Evolutionary conservation across 2,888 invertebrate species (phyloP), one percentile per base, ranked within the genome.

Genomic region (Bombylius discolor): DNA sequence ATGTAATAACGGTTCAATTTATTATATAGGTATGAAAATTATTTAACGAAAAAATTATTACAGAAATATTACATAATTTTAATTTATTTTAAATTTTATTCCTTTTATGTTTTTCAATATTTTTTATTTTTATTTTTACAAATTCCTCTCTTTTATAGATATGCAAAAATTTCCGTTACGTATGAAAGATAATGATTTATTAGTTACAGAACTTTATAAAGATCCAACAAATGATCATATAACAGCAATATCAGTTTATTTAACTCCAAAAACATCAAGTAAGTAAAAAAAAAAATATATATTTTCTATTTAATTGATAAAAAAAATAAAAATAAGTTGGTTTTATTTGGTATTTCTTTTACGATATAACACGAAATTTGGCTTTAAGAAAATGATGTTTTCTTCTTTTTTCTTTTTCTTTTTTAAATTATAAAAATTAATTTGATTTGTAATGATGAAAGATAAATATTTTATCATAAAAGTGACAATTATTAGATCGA

Each of bases 261-360:
- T 98, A 39, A 97, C 98, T n/a, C 97, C 97, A 13, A 98, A 98
- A 80, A 97, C 97, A 59, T 96, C 97, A 62, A 96, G 95, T 95
- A 79, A 84, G 87, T 81, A 31, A 7, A 51, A 42, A 23, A 23
- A 23, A 23, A 23, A 23, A 23, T 3, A 23, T 36, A 31, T 13
- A 32, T 33, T 52, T 45, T 23, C 23, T 23, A 23, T 23, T 23
- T 5, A 47, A 23, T 47, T 23, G 13, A 5, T n/a, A 51, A 11
- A 23, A 2, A 50, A 12, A 31, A 11, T 12, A 32, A 32, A 44
- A 32, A 33, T n/a, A 49, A 32, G 11, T 45, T 33, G 45, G 5
- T n/a, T 51, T 51, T 7, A 50, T 14, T 34, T 49, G 23, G 11
- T 9, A 9, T 39, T 39, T 39, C 11, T 39, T 39, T 39, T 39